phyloP scores from a whole-genome alignment of 2,113 vertebrate genomes.

The Podiceps cristatus region DNA sequence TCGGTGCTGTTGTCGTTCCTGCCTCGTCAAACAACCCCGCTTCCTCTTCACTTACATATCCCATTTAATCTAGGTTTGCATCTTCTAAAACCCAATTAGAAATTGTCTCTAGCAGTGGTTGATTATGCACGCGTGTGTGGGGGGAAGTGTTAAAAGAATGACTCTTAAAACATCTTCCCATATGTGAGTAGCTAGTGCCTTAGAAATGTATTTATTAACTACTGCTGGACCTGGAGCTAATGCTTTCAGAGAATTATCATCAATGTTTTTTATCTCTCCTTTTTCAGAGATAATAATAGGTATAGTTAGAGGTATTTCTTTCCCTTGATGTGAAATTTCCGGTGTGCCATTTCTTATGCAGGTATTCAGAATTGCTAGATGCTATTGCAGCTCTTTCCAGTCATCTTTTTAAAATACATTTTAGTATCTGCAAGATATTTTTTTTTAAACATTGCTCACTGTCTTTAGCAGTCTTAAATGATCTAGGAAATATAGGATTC shows the following conservation, averaged over 20 bases:
- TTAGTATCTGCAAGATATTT: background rate
- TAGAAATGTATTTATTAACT: background rate
- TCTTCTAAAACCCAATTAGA: background rate
- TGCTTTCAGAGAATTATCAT: background rate
- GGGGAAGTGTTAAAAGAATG: background rate
- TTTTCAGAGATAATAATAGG: background rate
- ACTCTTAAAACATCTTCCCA: background rate
- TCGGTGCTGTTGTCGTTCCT: background rate
- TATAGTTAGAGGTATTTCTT: background rate
- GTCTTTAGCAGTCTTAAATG: background rate
- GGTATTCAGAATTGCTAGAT: background rate
- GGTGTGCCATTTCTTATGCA: background rate
- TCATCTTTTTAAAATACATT: background rate
- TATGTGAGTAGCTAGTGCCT: background rate
- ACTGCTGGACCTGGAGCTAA: background rate
- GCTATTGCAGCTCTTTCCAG: background rate
- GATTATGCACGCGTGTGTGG: background rate
- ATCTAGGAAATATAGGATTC: background rate
- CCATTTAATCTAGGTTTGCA: background rate
- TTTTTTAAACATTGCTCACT: background rate
- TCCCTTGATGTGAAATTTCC: background rate
- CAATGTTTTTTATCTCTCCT: background rate
- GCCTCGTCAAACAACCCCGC: background rate
- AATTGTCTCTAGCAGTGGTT: background rate
- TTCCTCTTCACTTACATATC: background rate